Percentiles rank a stretch among this genome's conserved stretches.
These are phyloP conservation scores for Adela reaumurella DNA, from an alignment of 2,888 invertebrate genomes.

Conservation along the genomic window DNA sequence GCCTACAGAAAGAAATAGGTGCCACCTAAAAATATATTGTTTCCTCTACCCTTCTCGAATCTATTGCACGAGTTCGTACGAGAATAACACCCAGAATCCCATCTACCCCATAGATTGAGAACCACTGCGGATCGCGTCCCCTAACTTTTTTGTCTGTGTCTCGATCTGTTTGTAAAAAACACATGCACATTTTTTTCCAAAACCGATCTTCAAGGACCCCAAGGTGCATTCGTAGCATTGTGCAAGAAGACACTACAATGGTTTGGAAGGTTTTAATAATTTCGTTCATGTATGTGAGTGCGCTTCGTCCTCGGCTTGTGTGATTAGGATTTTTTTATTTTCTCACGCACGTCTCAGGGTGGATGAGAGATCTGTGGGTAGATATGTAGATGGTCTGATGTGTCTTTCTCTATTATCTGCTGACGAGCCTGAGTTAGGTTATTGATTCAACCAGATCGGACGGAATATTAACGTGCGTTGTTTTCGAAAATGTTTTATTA, in stretches of 20 bases:
- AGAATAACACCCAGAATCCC: no score
- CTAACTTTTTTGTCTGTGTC: background rate
- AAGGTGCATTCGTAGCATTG: constrained; percentile 40
- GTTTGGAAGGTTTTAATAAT: constrained; percentile 36
- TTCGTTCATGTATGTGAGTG: constrained; percentile 34
- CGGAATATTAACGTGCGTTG: no score
- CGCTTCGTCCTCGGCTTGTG: constrained; percentile 40
- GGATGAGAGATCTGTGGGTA: constrained; percentile 45
- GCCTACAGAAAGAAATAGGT: no score
- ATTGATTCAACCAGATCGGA: no score
- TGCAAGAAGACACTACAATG: constrained; percentile 37
- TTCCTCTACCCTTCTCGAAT: no score
- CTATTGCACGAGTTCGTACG: no score
- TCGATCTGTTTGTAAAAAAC: constrained; percentile 41
- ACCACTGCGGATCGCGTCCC: background rate
- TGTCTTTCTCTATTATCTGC: no score
- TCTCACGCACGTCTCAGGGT: constrained; percentile 41
- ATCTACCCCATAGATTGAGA: no score
- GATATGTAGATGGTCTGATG: no score
- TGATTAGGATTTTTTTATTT: constrained; percentile 48
- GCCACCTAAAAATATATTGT: no score
- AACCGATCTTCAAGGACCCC: constrained; percentile 32
- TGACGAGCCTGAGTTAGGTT: no score
- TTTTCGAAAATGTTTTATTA: no score
- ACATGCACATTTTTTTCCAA: constrained; percentile 52